Evolutionary conservation across 2,888 invertebrate genomes (phyloP), one percentile per base, ranked within the genome.

Genomic region (Stenotaenia linearis): DNA sequence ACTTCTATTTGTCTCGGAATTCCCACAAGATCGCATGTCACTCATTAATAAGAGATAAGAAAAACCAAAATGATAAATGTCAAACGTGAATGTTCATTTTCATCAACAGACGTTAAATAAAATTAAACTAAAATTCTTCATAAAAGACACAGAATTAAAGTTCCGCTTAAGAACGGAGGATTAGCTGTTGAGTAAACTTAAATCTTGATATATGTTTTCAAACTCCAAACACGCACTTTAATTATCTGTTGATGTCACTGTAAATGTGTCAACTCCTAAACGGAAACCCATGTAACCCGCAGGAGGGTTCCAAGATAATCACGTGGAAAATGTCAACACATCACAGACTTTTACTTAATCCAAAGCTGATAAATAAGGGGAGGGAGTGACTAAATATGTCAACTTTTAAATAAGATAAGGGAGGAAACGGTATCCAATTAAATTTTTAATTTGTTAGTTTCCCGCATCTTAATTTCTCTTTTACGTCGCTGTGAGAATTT

Each of bases 191-290:
- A n/a, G n/a, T n/a, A 10, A 40, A 40, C 12, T 40, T 15, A 40
- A 10, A 7, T 10, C 5, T 37, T 7, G 37, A 37, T 37, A 45
- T n/a, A 4, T 50, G 50, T 50, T 50, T 18, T 7, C 3, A 18
- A 21, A 50, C 50, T 1, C 50, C 28, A 28, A 28, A 69, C 69
- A 69, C n/a, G 25, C 10, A 25, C 69, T 69, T 28, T 69, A 69
- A 69, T 69, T 69, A 69, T 69, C 69, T 69, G 28, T 28, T 69
- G 69, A 10, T 69, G 69, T 69, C 69, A 28, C 5, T 69, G 25
- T n/a, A 23, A 28, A 69, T 69, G 69, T 69, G 69, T 69, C 69
- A 69, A 69, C 15, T 28, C 25, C 69, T 69, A 69, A 69, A 69
- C 69, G 69, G 69, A 69, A 69, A 69, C 69, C 28, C 28, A 28